These are phyloP conservation scores for Thalassoma bifasciatum DNA, from an alignment of 2,113 vertebrate species.

Conservation along the genomic window DNA sequence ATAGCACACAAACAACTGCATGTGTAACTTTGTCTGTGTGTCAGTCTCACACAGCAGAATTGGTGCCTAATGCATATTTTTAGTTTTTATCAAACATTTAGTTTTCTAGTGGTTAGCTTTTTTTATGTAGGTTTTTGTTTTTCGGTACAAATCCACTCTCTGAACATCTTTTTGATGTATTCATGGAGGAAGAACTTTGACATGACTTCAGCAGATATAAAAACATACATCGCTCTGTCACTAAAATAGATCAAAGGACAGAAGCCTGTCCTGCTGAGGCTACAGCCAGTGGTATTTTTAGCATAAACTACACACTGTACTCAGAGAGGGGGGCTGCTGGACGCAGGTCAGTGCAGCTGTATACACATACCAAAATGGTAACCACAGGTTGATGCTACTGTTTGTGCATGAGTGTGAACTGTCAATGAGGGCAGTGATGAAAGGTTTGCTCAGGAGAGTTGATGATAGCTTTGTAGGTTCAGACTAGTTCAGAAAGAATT, in stretches of 20 bases:
- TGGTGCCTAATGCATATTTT: too few species aligned
- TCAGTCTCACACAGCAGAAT: background rate
- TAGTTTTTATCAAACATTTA: too few species aligned
- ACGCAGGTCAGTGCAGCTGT: conserved; percentile 54
- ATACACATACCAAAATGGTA: conserved; percentile 65
- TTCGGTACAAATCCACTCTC: background rate
- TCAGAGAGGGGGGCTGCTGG: conserved; percentile 45
- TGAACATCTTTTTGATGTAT: background rate
- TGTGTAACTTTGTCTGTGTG: background rate
- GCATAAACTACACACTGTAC: conserved; percentile 66
- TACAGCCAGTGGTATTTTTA: conserved; percentile 78
- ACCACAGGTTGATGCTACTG: conserved; percentile 58
- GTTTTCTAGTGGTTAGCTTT: background rate
- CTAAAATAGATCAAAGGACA: conserved; percentile 78
- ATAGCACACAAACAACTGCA: background rate
- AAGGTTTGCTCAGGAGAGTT: conserved; percentile 5
- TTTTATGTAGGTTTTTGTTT: background rate
- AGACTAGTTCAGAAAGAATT: background rate
- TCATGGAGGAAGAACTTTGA: conserved; percentile 43
- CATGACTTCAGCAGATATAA: conserved; percentile 38
- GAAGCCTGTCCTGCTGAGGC: conserved; percentile 57
- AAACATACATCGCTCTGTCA: conserved; percentile 68
- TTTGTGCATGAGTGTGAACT: conserved; percentile 55
- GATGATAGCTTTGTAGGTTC: background rate
- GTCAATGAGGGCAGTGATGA: conserved; percentile 35